Base-by-base conservation (phyloP, 2,113 vertebrate genomes). In the Corythoichthys intestinalis region DNA sequence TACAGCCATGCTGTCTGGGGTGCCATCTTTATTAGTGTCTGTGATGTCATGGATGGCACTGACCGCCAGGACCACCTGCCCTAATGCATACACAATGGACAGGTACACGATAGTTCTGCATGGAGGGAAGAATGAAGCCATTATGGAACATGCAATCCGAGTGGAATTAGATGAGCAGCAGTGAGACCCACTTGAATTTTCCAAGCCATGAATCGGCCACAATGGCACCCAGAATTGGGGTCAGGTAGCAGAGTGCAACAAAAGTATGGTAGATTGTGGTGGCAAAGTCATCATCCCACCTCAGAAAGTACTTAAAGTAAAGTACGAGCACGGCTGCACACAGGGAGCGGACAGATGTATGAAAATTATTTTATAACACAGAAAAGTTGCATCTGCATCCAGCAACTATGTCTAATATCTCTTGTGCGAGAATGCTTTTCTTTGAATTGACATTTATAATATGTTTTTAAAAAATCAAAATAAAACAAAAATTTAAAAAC, bases 161-260 rank as follows among this genome's bases (percentile, higher is more conserved):
- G n/a, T 2, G 15, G 60, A 47, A 69, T 53, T 61, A 76, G 46
- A 71, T 12, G 38, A 46, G 4, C 6, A 8, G 10, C 20, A 1
- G 20, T 34, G 52, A 64, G 4, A 77, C 97, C 94, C 85, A 99
- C 97, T 92, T 95, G 88, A 96, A 99, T 82, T 99, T 99, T 49
- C 97, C 97, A 57, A 99, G 93, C 95, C 95, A 98, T 0, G 97
- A 97, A 75, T 99, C 97, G 0, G 97, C 97, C 4, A 98, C 70
- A 0, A 98, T 87, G 2, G 96, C 97, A 4, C 97, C 97, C 5
- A 99, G 87, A 73, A 99, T 94, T 0, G 97, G 97, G 0, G 91
- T 94, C 82, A 99, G 88, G 90, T 98, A 99, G 88, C 97, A 99
- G 37, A 99, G 87, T 35, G 96, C 96, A 17, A 95, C 93, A 0